Evolutionary conservation across 2,888 invertebrate species (phyloP).

Genomic region (Chaetogeoica ovagalla): DNA sequence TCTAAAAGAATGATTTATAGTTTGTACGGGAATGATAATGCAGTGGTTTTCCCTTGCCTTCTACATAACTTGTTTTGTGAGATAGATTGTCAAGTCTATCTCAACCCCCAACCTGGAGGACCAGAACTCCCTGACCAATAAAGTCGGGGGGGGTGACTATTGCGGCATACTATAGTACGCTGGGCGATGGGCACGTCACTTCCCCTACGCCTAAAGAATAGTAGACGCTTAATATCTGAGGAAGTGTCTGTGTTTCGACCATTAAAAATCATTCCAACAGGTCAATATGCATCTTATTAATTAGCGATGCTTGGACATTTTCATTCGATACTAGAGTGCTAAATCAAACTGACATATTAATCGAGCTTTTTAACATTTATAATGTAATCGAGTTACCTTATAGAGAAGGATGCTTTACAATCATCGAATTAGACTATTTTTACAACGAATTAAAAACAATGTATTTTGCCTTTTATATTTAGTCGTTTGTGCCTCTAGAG

Average conservation of each 20-base stretch:
- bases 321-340: slow-evolving; percentile 22
- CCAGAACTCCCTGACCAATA: no score
- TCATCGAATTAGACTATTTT: slow-evolving; percentile 25
- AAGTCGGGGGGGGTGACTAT: no score
- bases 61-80: no score
- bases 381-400: slow-evolving; percentile 33
- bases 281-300: slow-evolving; percentile 42
- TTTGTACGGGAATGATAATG: no score
- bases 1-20: no score
- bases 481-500: slow-evolving; percentile 1
- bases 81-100: no score
- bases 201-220: no score
- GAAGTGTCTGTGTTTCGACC: background rate
- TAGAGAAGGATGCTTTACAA: slow-evolving; percentile 20
- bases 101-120: no score
- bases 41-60: no score
- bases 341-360: slow-evolving; percentile 29
- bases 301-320: slow-evolving; percentile 22
- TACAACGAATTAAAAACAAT: slow-evolving; percentile 24
- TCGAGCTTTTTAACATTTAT: slow-evolving; percentile 38
- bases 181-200: no score
- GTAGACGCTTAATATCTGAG: background rate
- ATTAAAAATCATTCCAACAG: slow-evolving; percentile 46
- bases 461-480: background rate
- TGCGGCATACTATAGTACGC: no score